Evolutionary conservation across 2,888 invertebrate species (phyloP), one percentile per base, ranked within the genome.

Genomic region (Acleris literana): DNA sequence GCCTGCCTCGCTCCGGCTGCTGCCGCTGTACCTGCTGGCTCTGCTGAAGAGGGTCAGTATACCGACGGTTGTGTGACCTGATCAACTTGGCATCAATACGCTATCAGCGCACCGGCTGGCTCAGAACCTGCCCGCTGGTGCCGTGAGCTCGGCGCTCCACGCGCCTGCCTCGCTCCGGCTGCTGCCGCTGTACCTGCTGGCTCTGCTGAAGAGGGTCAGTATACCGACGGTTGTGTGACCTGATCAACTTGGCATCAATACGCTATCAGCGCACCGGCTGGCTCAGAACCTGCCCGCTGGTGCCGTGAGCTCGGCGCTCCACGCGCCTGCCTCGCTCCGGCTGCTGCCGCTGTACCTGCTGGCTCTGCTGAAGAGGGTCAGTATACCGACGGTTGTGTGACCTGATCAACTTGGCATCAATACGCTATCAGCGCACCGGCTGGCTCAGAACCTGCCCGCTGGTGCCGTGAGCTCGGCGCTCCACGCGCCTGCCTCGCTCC

Each of bases 171-270:
- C 96, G 77, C 94, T 99, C 65, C 93, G 96, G 59, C 93, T 99
- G 70, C 87, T 99, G 85, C 99, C 99, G 16, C 77, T 99, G 63
- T 98, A 97, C 80, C 96, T 98, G 74, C 94, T 97, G 70, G 98
- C 98, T 44, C 87, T 99, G 79, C 93, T 99, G 62, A 99, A 99
- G 93, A 94, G 95, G 89, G 95, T 96, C 86, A 93, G 94, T 92
- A 33, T 51, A 43, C 39, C 33, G 33, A 33, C 3, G 33, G 29
- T 20, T 20, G 20, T 20, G 20, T 20, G 20, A 20, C 13, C 95
- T 99, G 64, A 96, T 98, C 74, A 99, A 99, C 91, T 98, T 98
- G 25, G 97, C 97, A 95, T 98, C 67, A 99, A 99, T 93, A 96
- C 97, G 70, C 76, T 91, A 18, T 81, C 84, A 0, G 88, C 92